Conservation (phyloP, 2,797 vertebrate species). For the Ptychobarbus kaznakovi region DNA sequence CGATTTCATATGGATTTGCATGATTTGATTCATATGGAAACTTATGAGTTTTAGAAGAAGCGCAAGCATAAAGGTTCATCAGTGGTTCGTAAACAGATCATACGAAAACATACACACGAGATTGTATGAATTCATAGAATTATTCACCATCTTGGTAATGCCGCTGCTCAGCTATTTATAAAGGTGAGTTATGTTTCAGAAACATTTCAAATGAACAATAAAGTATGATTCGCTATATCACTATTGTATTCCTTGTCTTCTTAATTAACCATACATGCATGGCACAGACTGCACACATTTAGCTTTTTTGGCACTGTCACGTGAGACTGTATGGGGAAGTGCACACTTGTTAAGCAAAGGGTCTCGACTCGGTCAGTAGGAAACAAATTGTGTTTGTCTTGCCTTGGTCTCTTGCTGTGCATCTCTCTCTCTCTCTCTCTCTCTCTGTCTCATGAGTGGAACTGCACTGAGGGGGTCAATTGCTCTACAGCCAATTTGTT, state of each 20-base stretch:
- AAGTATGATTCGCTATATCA: not conserved
- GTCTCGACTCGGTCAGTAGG: not conserved
- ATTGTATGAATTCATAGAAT: not conserved
- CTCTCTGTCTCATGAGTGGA: not conserved
- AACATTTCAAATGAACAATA: not conserved
- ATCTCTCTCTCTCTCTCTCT: slow-evolving; percentile 47
- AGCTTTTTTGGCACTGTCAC: not conserved
- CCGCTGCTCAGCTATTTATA: not conserved
- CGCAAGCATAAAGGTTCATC: not conserved
- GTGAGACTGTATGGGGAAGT: not conserved
- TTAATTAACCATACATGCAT: not conserved
- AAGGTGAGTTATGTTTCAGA: not conserved
- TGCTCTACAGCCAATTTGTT: slow-evolving; percentile 57
- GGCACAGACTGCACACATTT: not conserved
- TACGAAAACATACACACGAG: too few species aligned
- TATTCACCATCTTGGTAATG: not conserved
- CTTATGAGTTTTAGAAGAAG: not conserved
- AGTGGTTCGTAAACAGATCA: not conserved
- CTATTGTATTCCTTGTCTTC: not conserved
- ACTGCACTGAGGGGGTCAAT: slow-evolving; percentile 45
- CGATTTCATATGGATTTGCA: not conserved
- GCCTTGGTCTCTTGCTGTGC: slow-evolving; percentile 27
- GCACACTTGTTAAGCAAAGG: not conserved
- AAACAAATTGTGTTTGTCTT: not conserved
- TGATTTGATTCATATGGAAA: not conserved